These are phyloP conservation scores for Amazona guildingii DNA, from an alignment of 2,113 vertebrate genomes.

Conservation along the genomic window DNA sequence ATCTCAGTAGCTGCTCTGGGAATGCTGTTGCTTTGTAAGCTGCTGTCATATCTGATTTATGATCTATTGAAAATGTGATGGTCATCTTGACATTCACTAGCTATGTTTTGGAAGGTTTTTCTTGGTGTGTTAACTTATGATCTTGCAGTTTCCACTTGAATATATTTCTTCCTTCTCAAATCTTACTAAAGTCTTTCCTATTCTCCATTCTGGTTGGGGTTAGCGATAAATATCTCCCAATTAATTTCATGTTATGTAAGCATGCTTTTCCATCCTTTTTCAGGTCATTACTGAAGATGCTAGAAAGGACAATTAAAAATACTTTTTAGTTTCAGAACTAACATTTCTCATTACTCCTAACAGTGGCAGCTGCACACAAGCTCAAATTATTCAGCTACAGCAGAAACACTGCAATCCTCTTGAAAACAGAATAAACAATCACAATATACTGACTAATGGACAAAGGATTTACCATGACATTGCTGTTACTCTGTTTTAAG, in stretches of 20 bases:
- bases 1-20: background rate
- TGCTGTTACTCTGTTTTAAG: background rate
- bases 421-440: background rate
- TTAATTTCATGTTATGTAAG: background rate
- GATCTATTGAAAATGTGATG: background rate
- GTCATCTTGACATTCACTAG: background rate
- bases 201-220: background rate
- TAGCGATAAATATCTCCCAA: background rate
- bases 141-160: background rate
- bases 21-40: background rate
- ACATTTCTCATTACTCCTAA: background rate
- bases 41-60: background rate
- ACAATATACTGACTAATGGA: background rate
- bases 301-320: background rate
- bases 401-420: background rate
- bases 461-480: background rate
- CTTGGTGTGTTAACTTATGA: background rate
- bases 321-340: background rate
- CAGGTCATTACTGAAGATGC: background rate
- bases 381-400: background rate
- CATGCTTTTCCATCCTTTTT: background rate
- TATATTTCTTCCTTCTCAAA: background rate
- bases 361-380: background rate
- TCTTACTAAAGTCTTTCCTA: fast-evolving
- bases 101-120: background rate